Percentiles rank a stretch among this genome's conserved stretches.
Conservation (phyloP, 2,888 invertebrate genomes). For the Hofmannophila pseudospretella region DNA sequence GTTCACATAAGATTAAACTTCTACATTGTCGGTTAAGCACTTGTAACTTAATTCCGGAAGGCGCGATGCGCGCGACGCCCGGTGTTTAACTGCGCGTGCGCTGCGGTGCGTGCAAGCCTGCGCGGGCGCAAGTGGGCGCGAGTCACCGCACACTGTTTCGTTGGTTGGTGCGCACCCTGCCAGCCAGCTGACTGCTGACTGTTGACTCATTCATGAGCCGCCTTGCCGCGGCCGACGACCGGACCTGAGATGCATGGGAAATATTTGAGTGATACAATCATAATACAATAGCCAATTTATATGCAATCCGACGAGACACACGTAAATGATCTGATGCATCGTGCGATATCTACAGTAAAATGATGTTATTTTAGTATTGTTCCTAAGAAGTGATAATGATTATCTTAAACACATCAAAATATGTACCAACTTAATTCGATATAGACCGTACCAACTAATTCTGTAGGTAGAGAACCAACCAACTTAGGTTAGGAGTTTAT, state of each 20-base stretch:
- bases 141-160: not conserved
- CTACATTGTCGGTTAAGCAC: slow-evolving; percentile 16
- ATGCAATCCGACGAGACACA: too few relatives aligned
- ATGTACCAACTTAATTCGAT: too few relatives aligned
- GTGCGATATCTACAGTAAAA: too few relatives aligned
- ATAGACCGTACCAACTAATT: too few relatives aligned
- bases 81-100: slow-evolving; percentile 34
- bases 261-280: too few relatives aligned
- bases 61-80: slow-evolving; percentile 67
- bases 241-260: not conserved
- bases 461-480: too few relatives aligned
- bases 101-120: slow-evolving; percentile 11
- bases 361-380: too few relatives aligned
- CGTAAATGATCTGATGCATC: too few relatives aligned
- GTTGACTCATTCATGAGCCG: not conserved
- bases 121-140: slow-evolving; percentile 14
- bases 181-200: not conserved
- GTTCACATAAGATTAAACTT: slow-evolving; percentile 29
- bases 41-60: slow-evolving; percentile 4
- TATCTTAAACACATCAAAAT: too few relatives aligned
- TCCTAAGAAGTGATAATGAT: too few relatives aligned
- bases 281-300: too few relatives aligned
- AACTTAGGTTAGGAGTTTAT: too few relatives aligned
- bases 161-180: not conserved
- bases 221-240: slow-evolving; percentile 1